These are phyloP conservation scores for Palythoa grandis DNA, from an alignment of 92 coral and sea anemone species.

Conservation along the genomic window DNA sequence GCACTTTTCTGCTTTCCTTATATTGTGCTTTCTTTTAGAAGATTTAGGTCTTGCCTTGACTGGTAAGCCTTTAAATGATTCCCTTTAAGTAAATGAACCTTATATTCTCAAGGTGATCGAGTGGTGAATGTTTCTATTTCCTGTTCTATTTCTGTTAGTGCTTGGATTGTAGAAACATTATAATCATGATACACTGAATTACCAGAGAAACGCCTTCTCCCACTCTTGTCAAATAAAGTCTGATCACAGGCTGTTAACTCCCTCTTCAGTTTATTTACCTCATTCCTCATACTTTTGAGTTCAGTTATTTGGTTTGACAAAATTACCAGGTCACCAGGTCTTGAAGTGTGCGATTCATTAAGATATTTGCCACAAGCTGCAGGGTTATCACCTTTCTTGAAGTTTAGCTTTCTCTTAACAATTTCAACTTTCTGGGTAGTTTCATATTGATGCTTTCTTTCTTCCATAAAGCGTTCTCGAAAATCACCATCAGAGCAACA, in stretches of 20 bases:
- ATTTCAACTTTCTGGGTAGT: no score
- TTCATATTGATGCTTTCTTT: no score
- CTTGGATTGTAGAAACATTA: slow-evolving; percentile 31
- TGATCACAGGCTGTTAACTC: slow-evolving; percentile 25
- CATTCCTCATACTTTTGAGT: slow-evolving; percentile 31
- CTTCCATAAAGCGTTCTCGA: no score
- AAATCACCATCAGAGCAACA: no score
- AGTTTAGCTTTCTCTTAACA: not conserved
- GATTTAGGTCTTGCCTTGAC: not conserved
- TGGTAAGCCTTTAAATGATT: not conserved
- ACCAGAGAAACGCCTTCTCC: slow-evolving; percentile 5
- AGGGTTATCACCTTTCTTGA: not conserved
- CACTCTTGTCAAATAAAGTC: slow-evolving; percentile 20
- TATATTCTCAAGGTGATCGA: no score
- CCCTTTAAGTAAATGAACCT: no score
- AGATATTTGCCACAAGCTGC: slow-evolving; percentile 34
- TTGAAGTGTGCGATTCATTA: slow-evolving; percentile 30
- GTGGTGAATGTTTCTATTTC: no score
- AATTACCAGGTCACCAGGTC: slow-evolving; percentile 22
- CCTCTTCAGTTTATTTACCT: slow-evolving; percentile 34
- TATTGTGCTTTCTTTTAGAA: not conserved
- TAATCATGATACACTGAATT: slow-evolving; percentile 26
- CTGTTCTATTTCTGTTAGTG: slow-evolving; percentile 18
- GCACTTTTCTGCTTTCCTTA: no score
- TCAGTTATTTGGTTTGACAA: slow-evolving; percentile 37